Base-by-base conservation (phyloP, 2,113 vertebrate genomes). In the Austrofundulus limnaeus region DNA sequence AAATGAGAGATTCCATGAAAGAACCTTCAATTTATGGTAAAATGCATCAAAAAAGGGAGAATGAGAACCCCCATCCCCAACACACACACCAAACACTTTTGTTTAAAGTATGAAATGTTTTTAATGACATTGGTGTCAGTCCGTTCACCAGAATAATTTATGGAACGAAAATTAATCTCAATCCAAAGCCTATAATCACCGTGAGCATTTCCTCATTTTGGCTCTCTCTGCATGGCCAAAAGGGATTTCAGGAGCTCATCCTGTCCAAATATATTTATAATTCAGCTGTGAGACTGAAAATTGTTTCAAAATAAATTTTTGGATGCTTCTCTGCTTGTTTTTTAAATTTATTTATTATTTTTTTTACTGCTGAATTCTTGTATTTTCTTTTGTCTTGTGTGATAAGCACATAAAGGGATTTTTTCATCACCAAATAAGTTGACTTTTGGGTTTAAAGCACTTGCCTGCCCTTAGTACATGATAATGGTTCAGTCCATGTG, bases 141-240 rank as follows among this genome's bases (percentile, higher is more conserved):
- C 16, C 38, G 61, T 62, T 65, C 66, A 61, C 12, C 37, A 66
- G 48, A 79, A 66, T 61, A 55, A 73, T 53, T 68, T 43, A 48
- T 7, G 57, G 59, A 34, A 17, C 0, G 25, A 16, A 65, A 71
- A 75, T 73, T 73, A 75, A 64, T 70, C 54, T 64, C 21, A 8
- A 2, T 14, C 16, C 21, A 8, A 38, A 60, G 55, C 16, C 66
- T 37, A 0, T 55, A 66, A 77, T 77, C 49, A 70, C 39, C 31
- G 7, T 34, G 4, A 61, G 66, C 78, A 83, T 83, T 80, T 64
- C 61, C 77, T 48, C 45, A n/a, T 25, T 65, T 60, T 10, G 52
- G 62, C 58, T 59, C 31, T 2, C 45, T 24, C 25, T 51, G 8
- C 24, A 20, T 43, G 53, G 60, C 49, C 76, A 78, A 24, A 66